Evolutionary conservation across 2,797 vertebrate species (phyloP).

Genomic region (Schizothorax lantsangensis): DNA sequence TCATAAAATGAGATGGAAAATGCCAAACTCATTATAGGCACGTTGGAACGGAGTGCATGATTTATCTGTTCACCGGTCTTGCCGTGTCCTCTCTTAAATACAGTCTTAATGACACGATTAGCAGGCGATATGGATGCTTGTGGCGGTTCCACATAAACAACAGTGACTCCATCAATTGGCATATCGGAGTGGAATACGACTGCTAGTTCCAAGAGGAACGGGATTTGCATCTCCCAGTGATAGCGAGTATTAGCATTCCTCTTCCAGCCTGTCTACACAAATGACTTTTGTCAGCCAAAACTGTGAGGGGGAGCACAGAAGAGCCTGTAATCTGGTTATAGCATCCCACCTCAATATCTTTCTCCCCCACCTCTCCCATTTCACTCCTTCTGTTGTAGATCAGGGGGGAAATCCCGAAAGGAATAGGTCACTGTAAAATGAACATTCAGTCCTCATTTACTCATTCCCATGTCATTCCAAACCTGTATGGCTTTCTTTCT

Average conservation of each 20-base stretch:
- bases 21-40: slow-evolving; percentile 18
- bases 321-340: neutral
- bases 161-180: neutral
- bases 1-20: slow-evolving; percentile 38
- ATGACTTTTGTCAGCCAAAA: slow-evolving; percentile 27
- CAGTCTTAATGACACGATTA: slow-evolving; percentile 49
- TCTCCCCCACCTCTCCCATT: neutral
- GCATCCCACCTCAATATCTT: slow-evolving; percentile 15
- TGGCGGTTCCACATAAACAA: neutral
- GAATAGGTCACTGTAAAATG: neutral
- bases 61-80: slow-evolving; percentile 25
- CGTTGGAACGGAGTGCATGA: slow-evolving; percentile 28
- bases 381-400: slow-evolving; percentile 17
- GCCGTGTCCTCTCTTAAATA: slow-evolving; percentile 29
- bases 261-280: neutral
- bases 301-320: neutral
- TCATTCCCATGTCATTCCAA: neutral
- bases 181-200: neutral
- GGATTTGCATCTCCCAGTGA: neutral
- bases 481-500: neutral
- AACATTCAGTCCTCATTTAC: neutral
- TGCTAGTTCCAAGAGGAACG: neutral
- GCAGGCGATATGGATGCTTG: neutral
- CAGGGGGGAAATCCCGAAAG: neutral
- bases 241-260: neutral